Evolutionary conservation across 2,888 invertebrate genomes (phyloP), one percentile per base, ranked within the genome.

Genomic region (Eledone cirrhosa): DNA sequence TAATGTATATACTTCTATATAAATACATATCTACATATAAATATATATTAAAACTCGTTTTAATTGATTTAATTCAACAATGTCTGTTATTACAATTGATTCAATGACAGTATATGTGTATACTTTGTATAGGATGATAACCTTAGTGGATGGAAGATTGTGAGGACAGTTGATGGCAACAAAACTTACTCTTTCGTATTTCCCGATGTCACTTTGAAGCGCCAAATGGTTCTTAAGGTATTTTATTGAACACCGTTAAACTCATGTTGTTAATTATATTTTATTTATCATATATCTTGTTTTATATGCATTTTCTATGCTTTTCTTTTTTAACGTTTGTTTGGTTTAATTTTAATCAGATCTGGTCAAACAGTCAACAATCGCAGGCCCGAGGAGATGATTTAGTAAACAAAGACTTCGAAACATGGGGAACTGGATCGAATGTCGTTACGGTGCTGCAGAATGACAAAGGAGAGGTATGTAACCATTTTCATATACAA

Each of bases 391-490:
- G 86, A 14, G 78, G 85, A 8, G 86, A 86, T 59, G 88, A 88
- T 80, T 82, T 88, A 33, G 85, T 88, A 29, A 85, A 83, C 84
- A 80, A 83, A 29, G 87, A 86, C 11, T 84, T 84, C 16, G 85
- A 87, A 5, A 80, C 82, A 63, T 88, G 88, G 92, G 92, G 92
- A 76, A 88, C 90, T 79, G 92, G 92, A 19, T 89, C 90, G 48
- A 89, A 91, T 83, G 91, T 92, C 48, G 89, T 89, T 77, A 92
- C 92, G 76, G 84, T 88, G 31, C 89, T 92, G 80, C 80, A 90
- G 83, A 92, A 92, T 87, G 90, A 90, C 80, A 91, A 91, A 72
- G 90, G 90, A 78, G 92, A 92, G 87, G 91, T 90, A 82, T 67
- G 83, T 63, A 33, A 74, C 59, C 80, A 27, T 65, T 67, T 22